Evolutionary conservation across 2,888 invertebrate genomes (phyloP).

Genomic region (Himalopsyche kuldschensis): DNA sequence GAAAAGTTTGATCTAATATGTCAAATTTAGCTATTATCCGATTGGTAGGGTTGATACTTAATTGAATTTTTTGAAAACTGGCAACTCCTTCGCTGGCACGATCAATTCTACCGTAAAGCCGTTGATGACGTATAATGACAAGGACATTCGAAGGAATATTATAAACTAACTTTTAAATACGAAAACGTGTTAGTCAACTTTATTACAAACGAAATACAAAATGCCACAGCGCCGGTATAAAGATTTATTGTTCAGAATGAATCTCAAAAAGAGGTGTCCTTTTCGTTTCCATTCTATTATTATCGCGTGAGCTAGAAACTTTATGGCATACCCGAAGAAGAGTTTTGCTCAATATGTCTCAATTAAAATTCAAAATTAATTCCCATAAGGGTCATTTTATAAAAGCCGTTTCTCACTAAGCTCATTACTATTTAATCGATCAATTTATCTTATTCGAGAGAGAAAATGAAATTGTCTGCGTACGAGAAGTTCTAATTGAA

Average conservation of each 20-base stretch:
- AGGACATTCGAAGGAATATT: not conserved
- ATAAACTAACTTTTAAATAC: not conserved
- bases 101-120: no score
- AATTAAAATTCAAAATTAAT: not conserved
- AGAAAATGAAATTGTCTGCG: not conserved
- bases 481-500: not conserved
- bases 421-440: not conserved
- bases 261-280: not conserved
- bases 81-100: no score
- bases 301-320: not conserved
- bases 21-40: no score
- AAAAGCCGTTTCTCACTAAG: not conserved
- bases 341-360: not conserved
- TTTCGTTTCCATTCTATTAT: not conserved
- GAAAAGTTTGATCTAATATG: no score
- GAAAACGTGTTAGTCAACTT: not conserved
- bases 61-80: no score
- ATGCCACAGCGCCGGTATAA: not conserved
- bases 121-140: not conserved
- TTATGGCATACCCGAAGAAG: not conserved
- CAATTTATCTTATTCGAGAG: not conserved
- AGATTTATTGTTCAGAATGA: not conserved
- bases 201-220: not conserved
- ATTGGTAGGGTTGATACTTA: no score
- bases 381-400: not conserved